Evolutionary conservation across 1,140 invertebrate genomes (phyloP), one percentile per base, ranked within the genome.

Genomic region (Lineus longissimus): DNA sequence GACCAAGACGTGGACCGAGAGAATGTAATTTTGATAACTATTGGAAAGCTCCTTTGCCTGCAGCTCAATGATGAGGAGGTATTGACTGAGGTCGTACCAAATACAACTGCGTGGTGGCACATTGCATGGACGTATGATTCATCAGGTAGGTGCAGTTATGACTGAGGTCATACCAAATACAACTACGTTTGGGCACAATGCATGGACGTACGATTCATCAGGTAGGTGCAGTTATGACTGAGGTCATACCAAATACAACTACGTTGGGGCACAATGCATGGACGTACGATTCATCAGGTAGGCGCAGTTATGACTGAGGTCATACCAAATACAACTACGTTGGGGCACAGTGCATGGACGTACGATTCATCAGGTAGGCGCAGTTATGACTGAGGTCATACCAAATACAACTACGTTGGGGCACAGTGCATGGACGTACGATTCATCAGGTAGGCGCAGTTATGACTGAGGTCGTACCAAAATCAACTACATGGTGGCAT

Each of bases 301-400:
- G 36, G 55, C 15, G 19, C n/a, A n/a, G n/a, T n/a, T n/a, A n/a
- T 58, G 1, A 76, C 76, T 4, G 63, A 64, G 13, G 54, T 76
- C 22, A 62, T 31, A 25, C 61, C 79, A 23, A 56, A 68, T 11
- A 47, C 41, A 6, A 61, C 70, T n/a, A 54, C 62, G 13, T 78
- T 77, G 75, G 63, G 56, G 13, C 78, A 81, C 47, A 63, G 80
- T 13, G 69, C 73, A 0, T 77, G 74, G 73, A 76, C 76, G 0
- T 81, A 77, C 77, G 54, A 62, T 1, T 70, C 70, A 11, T 51
- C 47, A 61, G 66, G 75, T 77, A 27, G 36, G 55, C 15, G 19
- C n/a, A n/a, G n/a, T n/a, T n/a, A n/a, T n/a, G n/a, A n/a, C n/a
- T n/a, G n/a, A n/a, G n/a, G n/a, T n/a, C n/a, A n/a, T n/a, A n/a